A percentile compares a stretch with the other conserved stretches of the same genome.
Evolutionary conservation across 1,140 invertebrate genomes (phyloP).

Genomic region (Pogonomyrmex californicus): DNA sequence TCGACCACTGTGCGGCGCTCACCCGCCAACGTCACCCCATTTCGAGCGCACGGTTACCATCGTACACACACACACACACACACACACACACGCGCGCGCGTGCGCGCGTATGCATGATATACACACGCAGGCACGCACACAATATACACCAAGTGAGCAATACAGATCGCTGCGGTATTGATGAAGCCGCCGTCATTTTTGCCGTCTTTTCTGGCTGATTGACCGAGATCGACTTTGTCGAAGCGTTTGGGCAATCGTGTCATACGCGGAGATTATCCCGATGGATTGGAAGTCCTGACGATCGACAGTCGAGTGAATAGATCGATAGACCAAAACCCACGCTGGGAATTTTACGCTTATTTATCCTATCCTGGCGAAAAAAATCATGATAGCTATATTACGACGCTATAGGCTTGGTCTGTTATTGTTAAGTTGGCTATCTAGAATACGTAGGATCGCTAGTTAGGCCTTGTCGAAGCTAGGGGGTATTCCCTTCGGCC

Average conservation of each 20-base stretch:
- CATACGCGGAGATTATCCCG: neutral
- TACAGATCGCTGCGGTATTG: slow-evolving; percentile 53
- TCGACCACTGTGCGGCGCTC: slow-evolving; percentile 66
- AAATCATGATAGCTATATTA: neutral
- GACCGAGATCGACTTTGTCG: neutral
- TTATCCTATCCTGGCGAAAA: neutral
- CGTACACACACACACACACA: neutral
- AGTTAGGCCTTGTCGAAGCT: slow-evolving; percentile 60
- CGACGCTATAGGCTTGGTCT: neutral
- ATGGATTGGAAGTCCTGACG: neutral
- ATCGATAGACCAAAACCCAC: neutral
- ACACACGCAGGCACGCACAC: neutral
- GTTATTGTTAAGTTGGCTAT: neutral
- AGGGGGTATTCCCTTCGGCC: slow-evolving; percentile 62
- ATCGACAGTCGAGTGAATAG: neutral
- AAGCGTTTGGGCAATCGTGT: neutral
- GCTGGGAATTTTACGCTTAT: neutral
- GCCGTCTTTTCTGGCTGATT: slow-evolving; percentile 24
- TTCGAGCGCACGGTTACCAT: slow-evolving; percentile 67
- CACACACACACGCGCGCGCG: neutral
- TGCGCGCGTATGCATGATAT: too few relatives aligned
- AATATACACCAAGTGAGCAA: neutral
- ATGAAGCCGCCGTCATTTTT: slow-evolving; percentile 20
- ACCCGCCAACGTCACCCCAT: slow-evolving; percentile 64
- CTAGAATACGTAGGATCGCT: slow-evolving; percentile 52